Base-by-base conservation (phyloP, 2,797 vertebrate genomes). In the Pangasius krempfi region DNA sequence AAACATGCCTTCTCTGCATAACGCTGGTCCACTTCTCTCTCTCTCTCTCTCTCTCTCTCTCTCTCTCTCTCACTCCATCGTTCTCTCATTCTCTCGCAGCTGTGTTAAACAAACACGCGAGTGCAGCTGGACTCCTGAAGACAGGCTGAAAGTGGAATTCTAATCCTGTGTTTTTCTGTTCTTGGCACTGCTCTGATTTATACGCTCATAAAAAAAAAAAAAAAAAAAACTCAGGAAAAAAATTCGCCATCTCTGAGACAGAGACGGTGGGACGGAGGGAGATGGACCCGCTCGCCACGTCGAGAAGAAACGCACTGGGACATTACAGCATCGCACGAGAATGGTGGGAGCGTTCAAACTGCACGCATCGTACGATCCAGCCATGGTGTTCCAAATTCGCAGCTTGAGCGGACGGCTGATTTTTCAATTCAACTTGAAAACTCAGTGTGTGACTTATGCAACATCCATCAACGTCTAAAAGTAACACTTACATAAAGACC, bases 101-200 rank as follows among this genome's bases (percentile, higher is more conserved):
- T 96, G 96, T 93, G 94, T 93, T 95, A 95, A 96, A 94, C 95
- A 96, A 96, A 95, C 95, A 95, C 93, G 88, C 86, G 90, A 86
- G 87, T 95, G 94, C 96, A 97, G 96, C 96, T 97, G 96, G 95
- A 94, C 92, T 95, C 94, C 94, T 92, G 94, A 95, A 95, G 93
- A 92, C 89, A 96, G 93, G 94, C 95, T 90, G 87, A 95, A 95
- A 93, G 94, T 94, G 95, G 96, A 96, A 97, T 96, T 96, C 96
- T 96, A 96, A 97, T 96, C 94, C 95, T 86, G 83, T 91, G 93
- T 92, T 92, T 94, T 94, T 93, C 90, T 91, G 87, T 89, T 91
- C 86, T 95, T 96, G 95, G 95, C 95, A 95, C 92, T 87, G 84
- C 92, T 93, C 90, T 94, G 95, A 96, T 96, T 96, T 96, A 96